These are phyloP conservation scores for Acipenser oxyrinchus DNA, from an alignment of 2,797 vertebrate genomes.

Conservation along the genomic window DNA sequence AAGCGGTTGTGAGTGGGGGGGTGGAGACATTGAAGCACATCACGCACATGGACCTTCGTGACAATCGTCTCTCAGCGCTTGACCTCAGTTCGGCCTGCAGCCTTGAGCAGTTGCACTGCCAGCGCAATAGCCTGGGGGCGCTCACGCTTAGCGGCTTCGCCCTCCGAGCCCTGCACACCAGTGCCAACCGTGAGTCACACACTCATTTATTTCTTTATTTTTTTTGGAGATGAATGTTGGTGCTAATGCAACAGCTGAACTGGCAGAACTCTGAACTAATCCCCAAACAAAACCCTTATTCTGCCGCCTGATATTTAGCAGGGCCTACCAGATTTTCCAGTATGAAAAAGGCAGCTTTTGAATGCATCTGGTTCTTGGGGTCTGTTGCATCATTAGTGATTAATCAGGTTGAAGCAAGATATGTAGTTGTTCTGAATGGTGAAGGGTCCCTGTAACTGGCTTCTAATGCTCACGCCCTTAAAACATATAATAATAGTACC, in stretches of 20 bases:
- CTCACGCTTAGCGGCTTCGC: constrained; percentile 80
- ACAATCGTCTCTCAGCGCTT: constrained; percentile 74
- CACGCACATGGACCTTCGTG: constrained; percentile 80
- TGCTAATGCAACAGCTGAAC: constrained; percentile 13
- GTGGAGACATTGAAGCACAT: constrained; percentile 73
- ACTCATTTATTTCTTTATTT: too few relatives aligned
- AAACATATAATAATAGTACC: too few relatives aligned
- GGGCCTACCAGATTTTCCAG: too few relatives aligned
- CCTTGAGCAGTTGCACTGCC: constrained; percentile 85
- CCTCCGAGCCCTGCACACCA: constrained; percentile 75
- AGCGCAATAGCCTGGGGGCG: constrained; percentile 78
- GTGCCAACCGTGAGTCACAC: constrained; percentile 69
- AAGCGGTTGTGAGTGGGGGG: constrained; percentile 55
- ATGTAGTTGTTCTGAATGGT: too few relatives aligned
- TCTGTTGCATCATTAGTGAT: too few relatives aligned
- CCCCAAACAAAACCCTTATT: too few relatives aligned
- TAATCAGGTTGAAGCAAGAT: too few relatives aligned
- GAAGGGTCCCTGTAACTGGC: too few relatives aligned
- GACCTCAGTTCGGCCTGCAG: constrained; percentile 76
- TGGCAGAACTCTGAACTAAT: neutral
- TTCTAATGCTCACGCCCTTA: too few relatives aligned
- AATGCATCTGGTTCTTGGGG: too few relatives aligned
- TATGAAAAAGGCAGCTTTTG: too few relatives aligned
- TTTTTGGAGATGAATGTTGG: constrained; percentile 9
- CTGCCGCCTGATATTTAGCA: too few relatives aligned